phyloP scores from a whole-genome alignment of 1,140 invertebrate genomes.

The Stegodyphus mimosarum region DNA sequence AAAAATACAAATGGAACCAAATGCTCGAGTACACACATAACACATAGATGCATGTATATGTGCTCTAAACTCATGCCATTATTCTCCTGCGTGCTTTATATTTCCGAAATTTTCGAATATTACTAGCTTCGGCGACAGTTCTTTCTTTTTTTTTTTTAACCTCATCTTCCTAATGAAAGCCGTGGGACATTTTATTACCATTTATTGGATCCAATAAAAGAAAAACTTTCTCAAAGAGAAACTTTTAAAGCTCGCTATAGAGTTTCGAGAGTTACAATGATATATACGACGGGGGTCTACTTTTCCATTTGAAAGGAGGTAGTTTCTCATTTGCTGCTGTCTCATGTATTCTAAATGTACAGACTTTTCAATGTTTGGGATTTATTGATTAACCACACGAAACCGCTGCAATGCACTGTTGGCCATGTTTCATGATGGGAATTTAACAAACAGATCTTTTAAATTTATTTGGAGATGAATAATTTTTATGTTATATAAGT shows the following conservation, averaged over 20 bases:
- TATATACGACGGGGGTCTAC: no score
- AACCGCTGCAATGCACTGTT: no score
- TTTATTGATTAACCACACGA: no score
- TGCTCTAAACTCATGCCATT: background rate
- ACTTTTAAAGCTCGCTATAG: background rate
- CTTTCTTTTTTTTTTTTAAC: background rate
- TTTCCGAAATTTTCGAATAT: background rate
- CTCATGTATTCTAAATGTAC: no score
- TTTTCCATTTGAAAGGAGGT: no score
- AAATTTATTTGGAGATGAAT: no score
- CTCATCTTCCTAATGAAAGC: conserved; percentile 43
- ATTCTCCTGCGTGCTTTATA: background rate
- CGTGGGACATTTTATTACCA: conserved; percentile 33
- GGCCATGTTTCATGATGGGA: no score
- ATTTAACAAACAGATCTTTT: no score
- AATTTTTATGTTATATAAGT: no score
- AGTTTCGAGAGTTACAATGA: no score
- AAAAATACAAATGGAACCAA: background rate
- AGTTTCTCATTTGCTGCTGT: no score
- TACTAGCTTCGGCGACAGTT: background rate
- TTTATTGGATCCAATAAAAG: conserved; percentile 44
- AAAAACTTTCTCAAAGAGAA: background rate
- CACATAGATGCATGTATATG: conserved; percentile 9
- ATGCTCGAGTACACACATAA: background rate
- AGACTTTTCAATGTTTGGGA: no score